Percentiles rank a stretch among this genome's conserved stretches.
phyloP scores from a whole-genome alignment of 1,140 invertebrate species.

The Hylaeus volcanicus region DNA sequence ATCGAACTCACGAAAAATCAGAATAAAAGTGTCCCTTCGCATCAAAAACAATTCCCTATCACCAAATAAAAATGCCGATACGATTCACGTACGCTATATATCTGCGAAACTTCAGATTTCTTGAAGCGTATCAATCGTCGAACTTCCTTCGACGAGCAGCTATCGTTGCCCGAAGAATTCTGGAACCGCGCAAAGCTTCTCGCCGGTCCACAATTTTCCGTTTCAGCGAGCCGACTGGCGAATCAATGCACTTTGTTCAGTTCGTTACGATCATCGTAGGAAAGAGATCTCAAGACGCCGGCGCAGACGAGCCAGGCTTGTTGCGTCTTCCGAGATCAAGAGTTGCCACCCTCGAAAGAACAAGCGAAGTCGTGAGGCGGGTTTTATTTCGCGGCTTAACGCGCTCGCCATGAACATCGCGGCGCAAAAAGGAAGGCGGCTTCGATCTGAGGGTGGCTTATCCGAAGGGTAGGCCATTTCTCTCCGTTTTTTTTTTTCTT shows the following conservation, averaged over 20 bases:
- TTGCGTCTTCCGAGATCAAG: conserved; percentile 24
- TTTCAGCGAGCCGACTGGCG: neutral
- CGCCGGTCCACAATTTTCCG: conserved; percentile 14
- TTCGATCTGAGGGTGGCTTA: conserved; percentile 48
- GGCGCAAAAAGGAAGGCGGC: conserved; percentile 28
- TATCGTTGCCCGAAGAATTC: no score
- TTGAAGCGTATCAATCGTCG: no score
- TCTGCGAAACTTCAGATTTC: no score
- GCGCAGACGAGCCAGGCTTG: conserved; percentile 6
- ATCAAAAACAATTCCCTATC: no score
- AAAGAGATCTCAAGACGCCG: conserved; percentile 20
- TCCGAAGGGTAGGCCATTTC: conserved; percentile 46
- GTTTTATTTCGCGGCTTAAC: conserved; percentile 68
- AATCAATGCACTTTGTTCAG: conserved; percentile 38
- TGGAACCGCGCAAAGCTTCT: neutral
- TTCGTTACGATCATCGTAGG: conserved; percentile 24
- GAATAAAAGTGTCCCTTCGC: no score
- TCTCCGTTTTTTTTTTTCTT: conserved; percentile 15
- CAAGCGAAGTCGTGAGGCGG: conserved; percentile 49
- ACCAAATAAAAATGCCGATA: no score
- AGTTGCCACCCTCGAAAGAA: neutral
- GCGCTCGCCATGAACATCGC: conserved; percentile 23
- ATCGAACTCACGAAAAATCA: no score
- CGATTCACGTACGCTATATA: no score
- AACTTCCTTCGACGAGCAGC: no score